Evolutionary conservation across 2,113 vertebrate species (phyloP).

Genomic region (Pavo muticus): DNA sequence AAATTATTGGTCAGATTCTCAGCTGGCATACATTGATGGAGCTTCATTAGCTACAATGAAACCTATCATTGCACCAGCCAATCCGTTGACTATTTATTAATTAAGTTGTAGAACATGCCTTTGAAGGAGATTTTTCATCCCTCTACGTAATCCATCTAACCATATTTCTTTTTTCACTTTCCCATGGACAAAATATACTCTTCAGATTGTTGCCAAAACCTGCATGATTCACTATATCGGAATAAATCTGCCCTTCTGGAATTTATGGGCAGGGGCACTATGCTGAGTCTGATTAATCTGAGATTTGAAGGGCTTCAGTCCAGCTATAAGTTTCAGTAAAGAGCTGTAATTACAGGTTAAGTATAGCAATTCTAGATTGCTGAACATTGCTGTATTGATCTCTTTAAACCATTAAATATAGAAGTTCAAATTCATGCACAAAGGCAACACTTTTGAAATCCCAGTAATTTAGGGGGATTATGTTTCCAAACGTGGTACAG

Average conservation of each 20-base stretch:
- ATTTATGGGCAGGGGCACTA: background rate
- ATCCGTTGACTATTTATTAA: constrained; percentile 47
- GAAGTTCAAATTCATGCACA: constrained; percentile 49
- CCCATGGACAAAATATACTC: background rate
- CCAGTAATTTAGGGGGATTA: constrained; percentile 27
- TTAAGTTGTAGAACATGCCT: constrained; percentile 37
- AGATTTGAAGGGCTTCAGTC: constrained; percentile 55
- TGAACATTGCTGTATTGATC: constrained; percentile 36
- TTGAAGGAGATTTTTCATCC: constrained; percentile 1
- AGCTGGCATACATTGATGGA: constrained; percentile 30
- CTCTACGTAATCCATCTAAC: background rate
- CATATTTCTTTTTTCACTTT: constrained; percentile 30
- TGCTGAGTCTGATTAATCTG: constrained; percentile 53
- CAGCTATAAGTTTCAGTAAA: constrained; percentile 55
- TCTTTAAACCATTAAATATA: constrained; percentile 58
- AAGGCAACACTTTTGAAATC: constrained; percentile 37
- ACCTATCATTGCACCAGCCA: constrained; percentile 23
- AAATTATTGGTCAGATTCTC: constrained; percentile 28
- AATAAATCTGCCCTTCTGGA: constrained; percentile 52
- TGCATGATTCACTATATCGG: background rate
- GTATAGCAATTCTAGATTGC: constrained; percentile 28
- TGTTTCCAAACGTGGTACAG: background rate
- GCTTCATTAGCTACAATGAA: constrained; percentile 46
- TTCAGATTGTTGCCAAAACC: constrained; percentile 28
- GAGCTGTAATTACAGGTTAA: constrained; percentile 61